These are phyloP conservation scores for Luehdorfia chinensis DNA, from an alignment of 1,140 invertebrate species.

Conservation along the genomic window DNA sequence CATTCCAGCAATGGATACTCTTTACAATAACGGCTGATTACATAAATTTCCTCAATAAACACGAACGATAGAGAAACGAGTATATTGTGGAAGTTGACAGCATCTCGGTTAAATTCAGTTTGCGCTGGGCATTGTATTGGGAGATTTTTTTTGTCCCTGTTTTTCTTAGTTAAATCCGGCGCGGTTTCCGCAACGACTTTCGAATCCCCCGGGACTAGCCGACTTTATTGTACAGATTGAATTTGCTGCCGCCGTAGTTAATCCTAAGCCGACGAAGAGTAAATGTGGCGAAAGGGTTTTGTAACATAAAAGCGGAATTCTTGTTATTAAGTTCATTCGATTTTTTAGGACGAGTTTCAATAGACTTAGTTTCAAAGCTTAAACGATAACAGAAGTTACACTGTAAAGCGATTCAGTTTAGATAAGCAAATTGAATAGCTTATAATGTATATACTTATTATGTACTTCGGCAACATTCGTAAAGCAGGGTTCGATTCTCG, in stretches of 20 bases:
- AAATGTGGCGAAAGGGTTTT: background rate
- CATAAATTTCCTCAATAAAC: no score
- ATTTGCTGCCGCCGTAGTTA: background rate
- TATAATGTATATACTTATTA: no score
- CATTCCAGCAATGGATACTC: no score
- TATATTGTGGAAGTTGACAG: no score
- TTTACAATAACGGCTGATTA: no score
- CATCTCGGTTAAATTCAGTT: no score
- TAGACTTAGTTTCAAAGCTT: background rate
- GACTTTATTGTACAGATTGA: constrained; percentile 1
- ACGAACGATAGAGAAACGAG: no score
- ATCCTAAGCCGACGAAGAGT: background rate
- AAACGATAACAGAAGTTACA: background rate
- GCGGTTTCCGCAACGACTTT: background rate
- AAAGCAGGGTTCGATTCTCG: no score
- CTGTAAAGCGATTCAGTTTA: no score
- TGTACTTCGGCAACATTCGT: no score
- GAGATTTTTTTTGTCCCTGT: background rate
- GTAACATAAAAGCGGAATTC: background rate
- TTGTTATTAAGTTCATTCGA: background rate
- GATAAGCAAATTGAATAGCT: no score
- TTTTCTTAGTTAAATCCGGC: background rate
- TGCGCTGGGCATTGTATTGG: no score
- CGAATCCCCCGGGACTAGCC: background rate
- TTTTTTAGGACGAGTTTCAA: constrained; percentile 3